Conservation (phyloP, 2,113 vertebrate genomes). For the Hippocampus guttulatus region DNA sequence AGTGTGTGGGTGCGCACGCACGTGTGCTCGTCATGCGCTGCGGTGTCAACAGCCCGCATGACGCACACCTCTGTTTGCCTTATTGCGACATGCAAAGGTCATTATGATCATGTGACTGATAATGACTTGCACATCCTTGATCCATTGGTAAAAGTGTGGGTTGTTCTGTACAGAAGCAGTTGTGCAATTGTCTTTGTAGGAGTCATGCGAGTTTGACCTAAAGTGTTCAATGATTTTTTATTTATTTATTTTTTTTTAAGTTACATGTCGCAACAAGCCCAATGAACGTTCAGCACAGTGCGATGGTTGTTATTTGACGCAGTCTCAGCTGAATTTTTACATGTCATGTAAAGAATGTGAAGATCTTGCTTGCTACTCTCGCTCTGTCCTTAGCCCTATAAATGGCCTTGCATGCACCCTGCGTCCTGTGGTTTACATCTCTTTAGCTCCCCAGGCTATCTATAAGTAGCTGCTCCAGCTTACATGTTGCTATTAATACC, state of each 20-base stretch:
- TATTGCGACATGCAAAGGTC: slow-evolving; percentile 37
- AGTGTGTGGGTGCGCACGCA: no score
- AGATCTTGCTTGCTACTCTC: neutral
- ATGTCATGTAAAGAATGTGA: neutral
- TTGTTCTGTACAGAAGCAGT: slow-evolving; percentile 26
- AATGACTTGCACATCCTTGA: slow-evolving; percentile 28
- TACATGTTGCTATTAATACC: slow-evolving; percentile 69
- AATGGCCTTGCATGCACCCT: slow-evolving; percentile 28
- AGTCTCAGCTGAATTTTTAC: slow-evolving; percentile 7
- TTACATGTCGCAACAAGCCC: slow-evolving; percentile 9
- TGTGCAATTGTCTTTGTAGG: slow-evolving; percentile 14
- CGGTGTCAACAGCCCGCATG: slow-evolving; percentile 39
- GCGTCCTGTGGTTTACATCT: slow-evolving; percentile 48
- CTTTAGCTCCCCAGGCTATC: slow-evolving; percentile 57
- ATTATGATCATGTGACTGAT: slow-evolving; percentile 22
- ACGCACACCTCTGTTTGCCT: slow-evolving; percentile 39
- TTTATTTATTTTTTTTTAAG: neutral
- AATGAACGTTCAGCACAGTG: slow-evolving; percentile 17
- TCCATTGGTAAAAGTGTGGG: neutral
- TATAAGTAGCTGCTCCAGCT: slow-evolving; percentile 67
- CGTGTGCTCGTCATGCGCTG: slow-evolving; percentile 18
- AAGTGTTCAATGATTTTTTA: slow-evolving; percentile 14
- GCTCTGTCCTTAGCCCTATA: slow-evolving; percentile 14
- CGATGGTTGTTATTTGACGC: slow-evolving; percentile 12
- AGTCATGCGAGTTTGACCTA: slow-evolving; percentile 24